These are phyloP conservation scores for Rhimphoctona megacephalus DNA, from an alignment of 2,888 invertebrate genomes.

Conservation along the genomic window DNA sequence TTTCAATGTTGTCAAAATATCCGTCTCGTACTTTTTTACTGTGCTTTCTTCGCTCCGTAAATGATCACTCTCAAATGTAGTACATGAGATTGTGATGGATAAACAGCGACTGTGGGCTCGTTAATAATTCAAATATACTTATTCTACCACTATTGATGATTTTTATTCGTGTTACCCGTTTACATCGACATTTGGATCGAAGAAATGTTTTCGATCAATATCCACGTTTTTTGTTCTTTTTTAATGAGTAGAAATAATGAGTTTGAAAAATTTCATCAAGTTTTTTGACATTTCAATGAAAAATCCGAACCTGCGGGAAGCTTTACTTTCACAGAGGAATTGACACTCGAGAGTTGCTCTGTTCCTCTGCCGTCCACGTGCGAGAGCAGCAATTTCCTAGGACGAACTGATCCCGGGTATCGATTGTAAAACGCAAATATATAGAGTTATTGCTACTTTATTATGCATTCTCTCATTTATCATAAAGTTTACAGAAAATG, in stretches of 20 bases:
- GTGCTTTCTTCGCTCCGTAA: no score
- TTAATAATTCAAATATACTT: background rate
- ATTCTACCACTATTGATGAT: no score
- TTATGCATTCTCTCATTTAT: background rate
- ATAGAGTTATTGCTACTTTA: background rate
- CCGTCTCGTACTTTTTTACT: no score
- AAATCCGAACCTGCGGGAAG: no score
- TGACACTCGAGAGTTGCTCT: background rate
- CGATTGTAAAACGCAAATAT: background rate
- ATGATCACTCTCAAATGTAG: no score
- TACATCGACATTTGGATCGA: background rate
- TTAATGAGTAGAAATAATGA: background rate
- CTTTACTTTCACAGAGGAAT: background rate
- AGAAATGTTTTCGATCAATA: background rate
- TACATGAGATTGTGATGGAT: no score
- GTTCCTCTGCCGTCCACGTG: background rate
- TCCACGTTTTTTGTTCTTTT: background rate
- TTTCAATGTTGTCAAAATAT: no score
- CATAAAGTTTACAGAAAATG: background rate
- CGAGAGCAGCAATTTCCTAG: background rate
- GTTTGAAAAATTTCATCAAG: background rate
- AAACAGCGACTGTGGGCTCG: no score
- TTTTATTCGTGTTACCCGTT: no score
- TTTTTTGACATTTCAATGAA: background rate
- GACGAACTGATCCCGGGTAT: background rate